Evolutionary conservation across 2,888 invertebrate genomes (phyloP), one percentile per base, ranked within the genome.

Genomic region (Perdita meconis): DNA sequence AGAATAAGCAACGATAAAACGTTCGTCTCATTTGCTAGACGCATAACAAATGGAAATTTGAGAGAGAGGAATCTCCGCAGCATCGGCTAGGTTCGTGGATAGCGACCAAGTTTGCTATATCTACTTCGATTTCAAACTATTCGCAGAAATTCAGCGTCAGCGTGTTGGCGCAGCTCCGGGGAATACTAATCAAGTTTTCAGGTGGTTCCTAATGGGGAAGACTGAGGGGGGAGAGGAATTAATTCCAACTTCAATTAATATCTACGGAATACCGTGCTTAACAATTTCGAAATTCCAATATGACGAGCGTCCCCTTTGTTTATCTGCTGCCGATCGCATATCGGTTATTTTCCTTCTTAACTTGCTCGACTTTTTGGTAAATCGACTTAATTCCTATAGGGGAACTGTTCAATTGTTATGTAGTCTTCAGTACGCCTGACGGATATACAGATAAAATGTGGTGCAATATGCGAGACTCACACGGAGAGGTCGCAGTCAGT

Each of bases 161-260:
- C 83, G 80, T 73, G 81, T 80, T 81, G 75, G 65, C 74, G 72
- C 55, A 63, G 82, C 82, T 82, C 75, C 65, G 66, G 82, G 85
- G 86, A 88, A 89, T 88, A 86, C 88, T 87, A 86, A 88, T 89
- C 87, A 85, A 88, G 88, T 89, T 88, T 88, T 87, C 86, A 87
- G 85, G 81, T 86, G 83, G 76, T 78, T 85, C 79, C 78, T 83
- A 87, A 84, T 84, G 78, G 69, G 66, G 24, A 26, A 50, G 61
- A 22, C 2, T 1, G 47, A 3, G 12, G 40, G 44, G 34, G 12
- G 6, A 8, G 75, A 71, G 81, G 75, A 85, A 84, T 85, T 83
- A 86, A 86, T 86, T 86, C 83, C 82, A 83, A 82, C 82, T 86
- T 70, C 85, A 86, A 86, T 86, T 86, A 86, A 85, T 86, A 87